Percentiles rank a stretch among this genome's conserved stretches.
These are phyloP conservation scores for Cariama cristata DNA, from an alignment of 2,113 vertebrate genomes.

Conservation along the genomic window DNA sequence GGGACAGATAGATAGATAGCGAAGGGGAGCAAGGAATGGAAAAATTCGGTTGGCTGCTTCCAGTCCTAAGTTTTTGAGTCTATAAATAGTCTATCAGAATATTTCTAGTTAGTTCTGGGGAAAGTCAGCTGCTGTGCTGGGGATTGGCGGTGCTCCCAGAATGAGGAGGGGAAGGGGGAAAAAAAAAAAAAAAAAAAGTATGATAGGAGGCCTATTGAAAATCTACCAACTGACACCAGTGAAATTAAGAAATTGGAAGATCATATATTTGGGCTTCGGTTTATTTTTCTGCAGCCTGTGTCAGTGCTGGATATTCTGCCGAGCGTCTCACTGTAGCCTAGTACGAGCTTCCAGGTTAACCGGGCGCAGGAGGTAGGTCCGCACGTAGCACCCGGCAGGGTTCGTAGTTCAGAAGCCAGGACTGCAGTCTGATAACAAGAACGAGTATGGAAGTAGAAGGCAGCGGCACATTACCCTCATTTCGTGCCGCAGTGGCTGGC, in stretches of 20 bases:
- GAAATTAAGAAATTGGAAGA: constrained; percentile 29
- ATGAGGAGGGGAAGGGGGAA: constrained; percentile 36
- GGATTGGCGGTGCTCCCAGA: constrained; percentile 69
- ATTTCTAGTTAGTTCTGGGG: constrained; percentile 73
- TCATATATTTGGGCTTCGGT: neutral
- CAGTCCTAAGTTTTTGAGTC: constrained; percentile 65
- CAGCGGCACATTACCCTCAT: neutral
- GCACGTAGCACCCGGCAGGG: neutral
- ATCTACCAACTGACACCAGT: constrained; percentile 44
- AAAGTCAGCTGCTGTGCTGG: constrained; percentile 68
- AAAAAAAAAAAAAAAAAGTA: neutral
- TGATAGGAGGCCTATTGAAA: constrained; percentile 67
- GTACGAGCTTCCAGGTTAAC: neutral
- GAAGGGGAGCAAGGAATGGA: constrained; percentile 44
- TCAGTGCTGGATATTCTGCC: neutral
- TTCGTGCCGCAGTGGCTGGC: neutral
- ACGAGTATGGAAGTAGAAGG: neutral
- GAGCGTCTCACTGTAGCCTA: neutral
- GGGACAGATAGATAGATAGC: constrained; percentile 13
- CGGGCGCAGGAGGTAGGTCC: neutral
- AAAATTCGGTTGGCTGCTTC: constrained; percentile 69
- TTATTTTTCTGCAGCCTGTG: constrained; percentile 13
- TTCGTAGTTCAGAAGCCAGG: neutral
- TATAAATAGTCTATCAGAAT: constrained; percentile 71
- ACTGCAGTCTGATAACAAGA: neutral